These are phyloP conservation scores for Ceyx margarethae DNA, from an alignment of 2,113 vertebrate species.

Conservation along the genomic window DNA sequence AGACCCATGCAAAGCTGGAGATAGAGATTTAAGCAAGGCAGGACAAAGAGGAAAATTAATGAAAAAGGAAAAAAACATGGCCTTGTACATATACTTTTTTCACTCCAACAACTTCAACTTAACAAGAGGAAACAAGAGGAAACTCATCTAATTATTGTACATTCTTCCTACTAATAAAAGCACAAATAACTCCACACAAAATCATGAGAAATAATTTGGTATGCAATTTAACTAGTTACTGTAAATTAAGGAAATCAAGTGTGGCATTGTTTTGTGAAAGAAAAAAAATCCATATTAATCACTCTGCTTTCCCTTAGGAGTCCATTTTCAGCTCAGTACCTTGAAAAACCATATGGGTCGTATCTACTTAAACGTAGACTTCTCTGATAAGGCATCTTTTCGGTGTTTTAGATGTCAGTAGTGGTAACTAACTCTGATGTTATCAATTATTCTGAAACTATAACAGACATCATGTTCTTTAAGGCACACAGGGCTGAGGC, in stretches of 20 bases:
- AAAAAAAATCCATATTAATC: not conserved
- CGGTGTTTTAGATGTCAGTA: not conserved
- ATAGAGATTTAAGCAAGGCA: not conserved
- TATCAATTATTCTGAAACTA: not conserved
- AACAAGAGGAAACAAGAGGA: not conserved
- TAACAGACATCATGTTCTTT: rapidly evolving
- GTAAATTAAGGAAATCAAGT: conserved; percentile 31
- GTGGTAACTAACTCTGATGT: not conserved
- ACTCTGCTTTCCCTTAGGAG: not conserved
- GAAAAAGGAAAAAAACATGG: not conserved
- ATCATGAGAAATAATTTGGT: not conserved
- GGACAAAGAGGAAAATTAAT: not conserved
- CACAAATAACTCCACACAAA: not conserved
- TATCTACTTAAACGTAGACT: not conserved
- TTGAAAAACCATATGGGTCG: not conserved
- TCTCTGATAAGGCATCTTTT: not conserved
- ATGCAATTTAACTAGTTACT: not conserved
- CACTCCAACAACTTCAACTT: not conserved
- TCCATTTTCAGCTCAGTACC: not conserved
- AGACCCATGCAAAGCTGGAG: not conserved
- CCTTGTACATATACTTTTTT: not conserved
- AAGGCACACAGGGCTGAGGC: not conserved
- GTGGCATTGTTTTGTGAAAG: not conserved
- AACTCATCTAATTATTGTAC: not conserved
- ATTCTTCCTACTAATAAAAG: not conserved